A percentile compares a stretch with the other conserved stretches of the same genome.
These are phyloP conservation scores for Propithecus coquereli DNA, from an alignment of 2,113 vertebrate species.

Conservation along the genomic window DNA sequence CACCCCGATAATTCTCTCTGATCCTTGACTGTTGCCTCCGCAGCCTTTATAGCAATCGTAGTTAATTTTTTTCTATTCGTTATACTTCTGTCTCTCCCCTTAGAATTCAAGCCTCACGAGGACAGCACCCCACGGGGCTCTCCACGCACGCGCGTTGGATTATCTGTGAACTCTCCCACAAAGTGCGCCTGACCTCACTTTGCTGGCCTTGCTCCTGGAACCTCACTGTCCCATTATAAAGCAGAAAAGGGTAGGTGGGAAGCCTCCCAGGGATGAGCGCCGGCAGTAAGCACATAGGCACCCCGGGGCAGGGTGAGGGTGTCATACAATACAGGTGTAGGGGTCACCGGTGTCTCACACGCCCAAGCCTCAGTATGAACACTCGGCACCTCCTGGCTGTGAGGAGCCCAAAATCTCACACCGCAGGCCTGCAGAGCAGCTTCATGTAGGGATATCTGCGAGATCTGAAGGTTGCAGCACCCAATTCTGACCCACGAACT, in stretches of 20 bases:
- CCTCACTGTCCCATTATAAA: background rate
- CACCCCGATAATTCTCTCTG: background rate
- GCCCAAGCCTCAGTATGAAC: background rate
- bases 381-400: background rate
- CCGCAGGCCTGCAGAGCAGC: background rate
- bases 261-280: background rate
- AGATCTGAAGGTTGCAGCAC: too few relatives aligned
- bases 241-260: fast-evolving
- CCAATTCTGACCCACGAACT: background rate
- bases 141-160: fast-evolving
- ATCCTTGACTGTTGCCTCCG: background rate
- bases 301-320: background rate
- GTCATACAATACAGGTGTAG: fast-evolving
- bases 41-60: background rate
- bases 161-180: background rate
- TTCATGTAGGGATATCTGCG: fast-evolving
- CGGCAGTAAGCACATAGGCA: fast-evolving
- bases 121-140: background rate
- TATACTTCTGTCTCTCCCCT: background rate
- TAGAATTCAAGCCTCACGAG: background rate
- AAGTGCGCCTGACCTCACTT: background rate
- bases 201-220: background rate
- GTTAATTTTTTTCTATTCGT: background rate
- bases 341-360: background rate
- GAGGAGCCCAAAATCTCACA: background rate